Percentiles rank a stretch among this genome's conserved stretches.
phyloP scores from a whole-genome alignment of 2,888 invertebrate genomes.

The Agrenia bidenticulata region DNA sequence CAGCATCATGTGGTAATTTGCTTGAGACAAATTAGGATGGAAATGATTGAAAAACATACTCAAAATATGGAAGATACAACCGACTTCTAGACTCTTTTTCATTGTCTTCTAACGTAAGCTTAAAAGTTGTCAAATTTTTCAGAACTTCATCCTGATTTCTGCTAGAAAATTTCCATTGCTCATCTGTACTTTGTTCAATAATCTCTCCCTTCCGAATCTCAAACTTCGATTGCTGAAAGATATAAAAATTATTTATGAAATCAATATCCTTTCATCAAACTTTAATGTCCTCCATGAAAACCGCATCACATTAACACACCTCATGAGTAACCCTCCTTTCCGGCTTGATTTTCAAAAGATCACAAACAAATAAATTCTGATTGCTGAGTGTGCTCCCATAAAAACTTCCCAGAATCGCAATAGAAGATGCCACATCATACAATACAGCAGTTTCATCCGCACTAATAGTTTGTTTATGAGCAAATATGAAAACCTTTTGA shows the following conservation, averaged over 20 bases:
- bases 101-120: conserved; percentile 65
- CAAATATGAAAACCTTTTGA: conserved; percentile 30
- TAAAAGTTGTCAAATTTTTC: conserved; percentile 63
- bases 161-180: background rate
- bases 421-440: conserved; percentile 27
- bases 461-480: conserved; percentile 27
- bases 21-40: too few species aligned
- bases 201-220: conserved; percentile 35
- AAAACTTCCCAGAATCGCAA: conserved; percentile 23
- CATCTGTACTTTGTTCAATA: conserved; percentile 18
- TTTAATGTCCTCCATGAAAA: background rate
- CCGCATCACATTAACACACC: conserved; percentile 16
- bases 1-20: too few species aligned
- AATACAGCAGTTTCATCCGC: conserved; percentile 26
- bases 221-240: conserved; percentile 38
- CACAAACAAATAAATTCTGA: conserved; percentile 26
- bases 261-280: too few species aligned
- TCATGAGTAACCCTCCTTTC: conserved; percentile 32
- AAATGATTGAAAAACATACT: conserved; percentile 57
- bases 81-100: conserved; percentile 65
- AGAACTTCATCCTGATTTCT: conserved; percentile 36
- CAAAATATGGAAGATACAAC: conserved; percentile 65
- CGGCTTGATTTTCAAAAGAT: conserved; percentile 33
- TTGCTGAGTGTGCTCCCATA: background rate
- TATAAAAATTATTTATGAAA: too few species aligned